These are phyloP conservation scores for Paracentrotus lividus DNA, from an alignment of 53 echinoderm and acorn worm species.

Conservation along the genomic window DNA sequence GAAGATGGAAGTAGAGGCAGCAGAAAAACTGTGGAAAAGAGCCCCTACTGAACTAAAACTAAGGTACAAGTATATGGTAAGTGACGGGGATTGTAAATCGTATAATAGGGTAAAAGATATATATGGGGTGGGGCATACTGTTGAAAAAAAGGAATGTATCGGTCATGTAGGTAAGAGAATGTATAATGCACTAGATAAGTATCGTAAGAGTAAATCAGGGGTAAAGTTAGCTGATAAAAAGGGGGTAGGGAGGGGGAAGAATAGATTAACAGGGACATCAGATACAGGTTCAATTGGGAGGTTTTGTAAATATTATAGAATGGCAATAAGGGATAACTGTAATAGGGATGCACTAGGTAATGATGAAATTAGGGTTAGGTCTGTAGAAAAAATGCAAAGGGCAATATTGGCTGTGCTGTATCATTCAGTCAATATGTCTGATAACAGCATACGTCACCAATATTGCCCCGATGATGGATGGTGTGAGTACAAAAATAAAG, in stretches of 20 bases:
- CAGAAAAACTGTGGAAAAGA: neutral
- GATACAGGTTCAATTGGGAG: slow-evolving; percentile 20
- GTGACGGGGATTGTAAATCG: slow-evolving; percentile 68
- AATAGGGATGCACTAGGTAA: neutral
- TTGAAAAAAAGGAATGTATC: neutral
- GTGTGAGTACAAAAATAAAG: slow-evolving; percentile 22
- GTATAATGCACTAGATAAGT: slow-evolving; percentile 35
- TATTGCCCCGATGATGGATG: neutral
- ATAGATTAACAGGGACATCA: neutral
- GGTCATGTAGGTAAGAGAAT: slow-evolving; percentile 32
- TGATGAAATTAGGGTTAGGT: neutral
- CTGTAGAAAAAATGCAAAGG: slow-evolving; percentile 13
- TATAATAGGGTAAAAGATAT: slow-evolving; percentile 44
- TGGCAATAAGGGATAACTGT: neutral
- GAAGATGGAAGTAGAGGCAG: slow-evolving; percentile 31
- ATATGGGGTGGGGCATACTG: slow-evolving; percentile 32
- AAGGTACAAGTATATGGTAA: slow-evolving; percentile 53
- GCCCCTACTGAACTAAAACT: slow-evolving; percentile 43
- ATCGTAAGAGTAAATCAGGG: slow-evolving; percentile 5
- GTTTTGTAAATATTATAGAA: neutral
- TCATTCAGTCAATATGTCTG: slow-evolving; percentile 22
- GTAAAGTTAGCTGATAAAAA: neutral
- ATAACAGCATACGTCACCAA: neutral
- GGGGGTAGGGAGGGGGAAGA: neutral
- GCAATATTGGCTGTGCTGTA: neutral